These are phyloP conservation scores for Neolamprologus sp. DNA, from an alignment of 2,113 vertebrate genomes.

Conservation along the genomic window DNA sequence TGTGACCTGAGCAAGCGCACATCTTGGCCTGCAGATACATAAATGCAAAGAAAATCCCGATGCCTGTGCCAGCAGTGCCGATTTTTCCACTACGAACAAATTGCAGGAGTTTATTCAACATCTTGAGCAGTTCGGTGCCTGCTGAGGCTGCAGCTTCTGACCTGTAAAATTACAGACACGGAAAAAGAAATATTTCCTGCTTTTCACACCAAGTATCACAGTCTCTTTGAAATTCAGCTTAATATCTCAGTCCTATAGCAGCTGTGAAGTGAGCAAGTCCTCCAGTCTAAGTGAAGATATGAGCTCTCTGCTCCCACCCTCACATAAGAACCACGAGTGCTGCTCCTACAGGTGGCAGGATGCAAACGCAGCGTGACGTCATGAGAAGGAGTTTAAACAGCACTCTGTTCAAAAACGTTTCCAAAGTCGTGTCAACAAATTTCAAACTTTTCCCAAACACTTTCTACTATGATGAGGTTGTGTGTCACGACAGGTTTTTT, in stretches of 20 bases:
- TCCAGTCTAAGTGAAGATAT: accelerated
- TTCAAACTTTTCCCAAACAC: neutral
- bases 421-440: accelerated
- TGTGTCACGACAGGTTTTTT: neutral
- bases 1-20: accelerated
- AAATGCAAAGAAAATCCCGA: accelerated
- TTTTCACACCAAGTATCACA: neutral
- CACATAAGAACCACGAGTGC: neutral
- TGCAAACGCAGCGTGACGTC: accelerated
- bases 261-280: neutral
- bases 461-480: neutral
- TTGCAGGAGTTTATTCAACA: accelerated
- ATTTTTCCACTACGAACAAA: accelerated
- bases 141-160: neutral
- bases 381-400: neutral
- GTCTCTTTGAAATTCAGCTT: neutral
- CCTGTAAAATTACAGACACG: neutral
- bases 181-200: neutral
- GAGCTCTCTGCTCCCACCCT: neutral
- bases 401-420: neutral
- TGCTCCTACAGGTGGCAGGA: neutral
- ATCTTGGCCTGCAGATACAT: accelerated
- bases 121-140: neutral
- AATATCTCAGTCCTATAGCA: neutral
- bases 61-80: accelerated